A percentile compares a stretch with the other conserved stretches of the same genome.
Evolutionary conservation across 2,888 invertebrate species (phyloP).

Genomic region (Acleris laterana): DNA sequence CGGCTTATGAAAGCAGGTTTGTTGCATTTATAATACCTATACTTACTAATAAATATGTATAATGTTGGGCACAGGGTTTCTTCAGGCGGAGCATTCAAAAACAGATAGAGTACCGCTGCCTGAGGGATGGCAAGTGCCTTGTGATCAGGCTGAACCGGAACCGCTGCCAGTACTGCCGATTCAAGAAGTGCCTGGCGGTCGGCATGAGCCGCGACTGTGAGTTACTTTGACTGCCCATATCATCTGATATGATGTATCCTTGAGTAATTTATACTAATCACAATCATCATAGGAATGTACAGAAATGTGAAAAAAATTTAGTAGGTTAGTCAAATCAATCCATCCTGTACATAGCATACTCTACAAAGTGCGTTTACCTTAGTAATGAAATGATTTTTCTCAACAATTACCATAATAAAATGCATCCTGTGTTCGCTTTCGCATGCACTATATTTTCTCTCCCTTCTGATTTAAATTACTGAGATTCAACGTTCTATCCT

Average conservation of each 20-base stretch:
- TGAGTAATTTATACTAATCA: no score
- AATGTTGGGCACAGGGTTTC: constrained; percentile 89
- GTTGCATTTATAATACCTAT: no score
- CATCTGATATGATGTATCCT: background rate
- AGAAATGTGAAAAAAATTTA: no score
- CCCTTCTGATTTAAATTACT: constrained; percentile 15
- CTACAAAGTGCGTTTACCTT: background rate
- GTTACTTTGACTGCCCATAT: constrained; percentile 71
- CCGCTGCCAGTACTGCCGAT: constrained; percentile 97
- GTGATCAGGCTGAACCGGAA: constrained; percentile 97
- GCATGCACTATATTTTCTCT: constrained; percentile 19
- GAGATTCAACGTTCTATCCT: constrained; percentile 32
- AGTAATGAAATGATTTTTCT: background rate
- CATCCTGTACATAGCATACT: background rate
- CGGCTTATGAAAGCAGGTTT: no score
- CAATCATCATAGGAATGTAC: no score
- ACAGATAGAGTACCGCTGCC: constrained; percentile 97
- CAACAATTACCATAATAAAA: constrained; percentile 8
- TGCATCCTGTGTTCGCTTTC: constrained; percentile 21
- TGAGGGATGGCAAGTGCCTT: constrained; percentile 96
- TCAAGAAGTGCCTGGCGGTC: constrained; percentile 97
- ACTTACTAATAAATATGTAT: no score
- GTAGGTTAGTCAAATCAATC: no score
- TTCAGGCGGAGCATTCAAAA: constrained; percentile 98
- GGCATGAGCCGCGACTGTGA: constrained; percentile 99